A percentile compares a stretch with the other conserved stretches of the same genome.
These are phyloP conservation scores for Lepus oiostolus DNA, from an alignment of 2,797 vertebrate species.

Conservation along the genomic window DNA sequence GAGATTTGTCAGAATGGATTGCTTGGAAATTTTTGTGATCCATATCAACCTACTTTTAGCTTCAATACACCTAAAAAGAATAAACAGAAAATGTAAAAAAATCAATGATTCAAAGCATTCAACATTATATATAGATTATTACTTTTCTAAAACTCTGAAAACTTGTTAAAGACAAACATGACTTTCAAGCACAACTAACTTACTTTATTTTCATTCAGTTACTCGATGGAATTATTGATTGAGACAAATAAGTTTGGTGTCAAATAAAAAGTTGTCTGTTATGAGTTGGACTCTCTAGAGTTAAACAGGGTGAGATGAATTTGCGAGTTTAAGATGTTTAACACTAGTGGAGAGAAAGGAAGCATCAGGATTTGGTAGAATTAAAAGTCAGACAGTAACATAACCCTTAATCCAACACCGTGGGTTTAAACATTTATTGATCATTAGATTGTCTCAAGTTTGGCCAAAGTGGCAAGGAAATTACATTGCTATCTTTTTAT, in stretches of 20 bases:
- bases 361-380: neutral
- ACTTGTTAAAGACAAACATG: conserved; percentile 55
- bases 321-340: neutral
- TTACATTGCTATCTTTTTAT: neutral
- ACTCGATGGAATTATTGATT: conserved; percentile 47
- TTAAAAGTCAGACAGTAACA: conserved; percentile 2
- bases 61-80: conserved; percentile 51
- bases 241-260: neutral
- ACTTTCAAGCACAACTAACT: neutral
- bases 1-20: conserved; percentile 39
- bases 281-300: neutral
- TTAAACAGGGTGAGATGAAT: neutral
- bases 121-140: conserved; percentile 43
- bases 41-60: conserved; percentile 50
- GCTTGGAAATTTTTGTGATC: conserved; percentile 70
- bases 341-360: neutral
- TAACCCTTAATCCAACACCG: neutral
- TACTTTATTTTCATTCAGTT: conserved; percentile 32
- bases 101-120: conserved; percentile 31
- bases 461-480: neutral
- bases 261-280: neutral
- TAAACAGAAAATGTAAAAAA: conserved; percentile 69
- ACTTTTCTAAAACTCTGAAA: conserved; percentile 57
- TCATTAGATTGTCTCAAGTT: neutral
- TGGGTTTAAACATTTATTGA: neutral